These are phyloP conservation scores for Odontophorus gujanensis DNA, from an alignment of 2,113 vertebrate species.

Conservation along the genomic window DNA sequence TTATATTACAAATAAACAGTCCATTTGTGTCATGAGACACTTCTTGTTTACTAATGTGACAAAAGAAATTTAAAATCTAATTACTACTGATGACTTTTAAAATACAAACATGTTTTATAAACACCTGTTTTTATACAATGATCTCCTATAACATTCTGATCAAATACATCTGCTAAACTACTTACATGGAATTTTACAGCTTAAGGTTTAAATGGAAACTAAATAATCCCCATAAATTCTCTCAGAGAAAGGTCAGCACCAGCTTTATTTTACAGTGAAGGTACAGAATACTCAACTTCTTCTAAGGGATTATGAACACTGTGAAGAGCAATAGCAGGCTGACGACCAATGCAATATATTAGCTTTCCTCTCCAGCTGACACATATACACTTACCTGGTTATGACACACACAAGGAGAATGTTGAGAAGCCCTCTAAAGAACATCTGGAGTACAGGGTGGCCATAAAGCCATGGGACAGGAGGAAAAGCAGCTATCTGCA, in stretches of 20 bases:
- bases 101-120: neutral
- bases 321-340: neutral
- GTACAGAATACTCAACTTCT: neutral
- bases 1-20: neutral
- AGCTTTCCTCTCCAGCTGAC: neutral
- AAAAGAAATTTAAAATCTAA: neutral
- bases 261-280: neutral
- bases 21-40: neutral
- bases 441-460: neutral
- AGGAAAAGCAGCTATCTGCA: neutral
- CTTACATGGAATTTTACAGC: neutral
- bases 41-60: neutral
- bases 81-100: neutral
- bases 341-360: neutral
- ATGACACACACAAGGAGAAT: fast-evolving
- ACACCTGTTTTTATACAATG: neutral
- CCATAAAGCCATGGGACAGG: neutral
- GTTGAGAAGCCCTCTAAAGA: neutral
- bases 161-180: neutral
- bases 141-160: neutral
- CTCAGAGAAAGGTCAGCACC: neutral
- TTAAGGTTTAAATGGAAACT: neutral
- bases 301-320: neutral
- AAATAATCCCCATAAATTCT: neutral
- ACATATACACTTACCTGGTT: neutral